phyloP scores from a whole-genome alignment of 2,113 vertebrate genomes.

The Oreochromis tanganicae region DNA sequence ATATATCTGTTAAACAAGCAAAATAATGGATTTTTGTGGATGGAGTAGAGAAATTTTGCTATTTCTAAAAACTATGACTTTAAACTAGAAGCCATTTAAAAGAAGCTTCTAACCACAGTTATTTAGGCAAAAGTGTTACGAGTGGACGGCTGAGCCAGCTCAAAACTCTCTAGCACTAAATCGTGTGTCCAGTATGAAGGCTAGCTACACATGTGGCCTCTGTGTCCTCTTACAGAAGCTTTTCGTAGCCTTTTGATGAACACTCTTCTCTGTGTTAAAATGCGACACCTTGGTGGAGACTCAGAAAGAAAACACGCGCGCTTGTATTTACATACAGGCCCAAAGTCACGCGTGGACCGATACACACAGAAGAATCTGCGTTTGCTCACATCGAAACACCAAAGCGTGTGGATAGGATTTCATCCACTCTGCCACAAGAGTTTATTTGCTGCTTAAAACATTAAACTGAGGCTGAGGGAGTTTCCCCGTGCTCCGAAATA shows the following conservation, averaged over 20 bases:
- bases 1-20: not conserved
- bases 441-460: conserved; percentile 55
- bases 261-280: not conserved
- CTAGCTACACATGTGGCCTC: not conserved
- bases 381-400: conserved; percentile 6
- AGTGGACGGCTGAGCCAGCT: rapidly evolving
- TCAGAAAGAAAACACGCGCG: not conserved
- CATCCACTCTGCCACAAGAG: conserved; percentile 19
- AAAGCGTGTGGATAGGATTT: conserved; percentile 35
- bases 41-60: not conserved
- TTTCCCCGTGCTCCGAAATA: conserved; percentile 1
- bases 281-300: not conserved
- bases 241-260: not conserved
- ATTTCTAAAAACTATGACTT: not conserved
- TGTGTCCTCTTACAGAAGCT: not conserved
- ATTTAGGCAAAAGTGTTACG: not conserved
- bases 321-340: not conserved
- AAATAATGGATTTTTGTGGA: not conserved
- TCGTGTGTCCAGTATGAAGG: not conserved
- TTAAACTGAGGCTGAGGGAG: conserved; percentile 31
- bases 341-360: not conserved
- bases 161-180: not conserved
- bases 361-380: not conserved
- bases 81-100: not conserved
- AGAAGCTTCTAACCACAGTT: not conserved